phyloP scores from a whole-genome alignment of 2,113 vertebrate species.

The Odontesthes bonariensis region DNA sequence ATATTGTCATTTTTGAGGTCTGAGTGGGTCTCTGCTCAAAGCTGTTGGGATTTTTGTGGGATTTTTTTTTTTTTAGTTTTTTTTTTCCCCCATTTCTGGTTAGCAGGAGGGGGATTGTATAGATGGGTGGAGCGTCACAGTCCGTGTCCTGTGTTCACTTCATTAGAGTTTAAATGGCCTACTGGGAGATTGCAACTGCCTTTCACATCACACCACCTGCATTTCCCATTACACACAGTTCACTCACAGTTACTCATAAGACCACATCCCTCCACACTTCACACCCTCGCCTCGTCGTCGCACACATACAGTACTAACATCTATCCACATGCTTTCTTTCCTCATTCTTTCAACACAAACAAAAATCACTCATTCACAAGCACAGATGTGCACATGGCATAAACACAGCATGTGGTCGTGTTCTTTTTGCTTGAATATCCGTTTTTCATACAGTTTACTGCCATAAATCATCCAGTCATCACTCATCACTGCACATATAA shows the following conservation, averaged over 20 bases:
- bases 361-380: conserved; percentile 54
- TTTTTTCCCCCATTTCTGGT: conserved; percentile 39
- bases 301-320: conserved; percentile 61
- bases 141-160: conserved; percentile 81
- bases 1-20: conserved; percentile 47
- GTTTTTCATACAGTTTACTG: conserved; percentile 47
- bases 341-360: conserved; percentile 55
- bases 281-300: conserved; percentile 11
- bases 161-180: conserved; percentile 82
- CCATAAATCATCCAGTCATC: conserved; percentile 69
- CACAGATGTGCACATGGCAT: conserved; percentile 67
- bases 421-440: conserved; percentile 52
- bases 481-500: conserved; percentile 48
- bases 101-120: conserved; percentile 36
- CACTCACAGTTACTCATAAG: conserved; percentile 55
- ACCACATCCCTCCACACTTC: conserved; percentile 51
- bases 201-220: conserved; percentile 83
- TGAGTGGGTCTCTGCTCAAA: conserved; percentile 48
- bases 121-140: conserved; percentile 79
- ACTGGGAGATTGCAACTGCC: conserved; percentile 75
- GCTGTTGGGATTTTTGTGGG: conserved; percentile 15
- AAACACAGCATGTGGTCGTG: conserved; percentile 65
- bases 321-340: conserved; percentile 48
- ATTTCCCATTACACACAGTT: conserved; percentile 77
- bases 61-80: background rate